A percentile compares a stretch with the other conserved stretches of the same genome.
These are phyloP conservation scores for Carapus acus DNA, from an alignment of 2,797 vertebrate genomes.

Conservation along the genomic window DNA sequence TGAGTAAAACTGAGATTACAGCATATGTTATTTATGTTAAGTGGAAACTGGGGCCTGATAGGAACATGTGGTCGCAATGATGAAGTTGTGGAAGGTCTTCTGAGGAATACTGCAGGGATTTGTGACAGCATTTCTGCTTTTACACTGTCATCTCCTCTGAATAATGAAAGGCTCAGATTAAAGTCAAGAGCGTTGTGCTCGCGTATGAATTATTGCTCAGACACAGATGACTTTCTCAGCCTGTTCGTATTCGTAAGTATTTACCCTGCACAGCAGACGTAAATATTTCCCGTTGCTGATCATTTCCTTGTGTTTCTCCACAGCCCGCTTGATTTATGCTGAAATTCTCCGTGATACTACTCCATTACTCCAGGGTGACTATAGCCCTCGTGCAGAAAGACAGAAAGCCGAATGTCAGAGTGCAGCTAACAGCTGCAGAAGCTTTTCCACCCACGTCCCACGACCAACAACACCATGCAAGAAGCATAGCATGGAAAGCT, in stretches of 20 bases:
- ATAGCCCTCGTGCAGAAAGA: background rate
- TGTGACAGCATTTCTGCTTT: conserved; percentile 29
- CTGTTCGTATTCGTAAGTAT: conserved; percentile 7
- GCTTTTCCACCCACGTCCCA: conserved; percentile 1
- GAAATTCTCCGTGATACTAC: background rate
- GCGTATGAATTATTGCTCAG: conserved; percentile 22
- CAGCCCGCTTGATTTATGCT: background rate
- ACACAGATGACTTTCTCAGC: conserved; percentile 16
- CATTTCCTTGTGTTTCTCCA: conserved; percentile 2
- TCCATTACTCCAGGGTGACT: conserved; percentile 7
- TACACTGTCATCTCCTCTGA: conserved; percentile 41
- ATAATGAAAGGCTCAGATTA: conserved; percentile 43
- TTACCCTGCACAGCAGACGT: conserved; percentile 8
- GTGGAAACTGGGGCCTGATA: conserved; percentile 16
- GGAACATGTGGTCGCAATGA: conserved; percentile 46
- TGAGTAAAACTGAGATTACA: conserved; percentile 42
- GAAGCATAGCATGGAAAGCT: conserved; percentile 16
- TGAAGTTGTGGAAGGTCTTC: conserved; percentile 42
- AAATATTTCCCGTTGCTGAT: conserved; percentile 13
- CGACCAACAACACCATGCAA: conserved; percentile 14
- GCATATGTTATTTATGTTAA: conserved; percentile 24
- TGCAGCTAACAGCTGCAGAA: conserved; percentile 10
- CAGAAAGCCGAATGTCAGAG: background rate
- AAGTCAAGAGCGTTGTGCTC: conserved; percentile 15
- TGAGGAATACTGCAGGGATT: conserved; percentile 22